phyloP scores from a whole-genome alignment of 2,113 vertebrate species.

The Podarcis raffonei region DNA sequence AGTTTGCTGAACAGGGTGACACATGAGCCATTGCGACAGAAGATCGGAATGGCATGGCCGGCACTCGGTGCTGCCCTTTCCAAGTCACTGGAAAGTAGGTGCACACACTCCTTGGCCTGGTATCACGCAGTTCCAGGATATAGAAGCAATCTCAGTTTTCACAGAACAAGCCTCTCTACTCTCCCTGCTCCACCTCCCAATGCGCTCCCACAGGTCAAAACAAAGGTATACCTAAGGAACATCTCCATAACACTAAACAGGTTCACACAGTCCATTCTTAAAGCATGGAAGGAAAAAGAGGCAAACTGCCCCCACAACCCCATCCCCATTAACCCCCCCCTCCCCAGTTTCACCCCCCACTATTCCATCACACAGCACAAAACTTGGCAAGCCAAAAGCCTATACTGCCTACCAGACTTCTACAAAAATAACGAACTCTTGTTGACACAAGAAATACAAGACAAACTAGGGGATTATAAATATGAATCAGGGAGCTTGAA shows the following conservation, averaged over 20 bases:
- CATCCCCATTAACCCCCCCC: no score
- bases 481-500: no score
- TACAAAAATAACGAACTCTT: no score
- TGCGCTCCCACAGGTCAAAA: not conserved
- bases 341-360: not conserved
- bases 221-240: not conserved
- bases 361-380: not conserved
- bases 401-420: no score
- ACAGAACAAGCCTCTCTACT: not conserved
- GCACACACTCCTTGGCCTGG: not conserved
- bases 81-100: not conserved
- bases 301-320: no score
- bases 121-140: not conserved
- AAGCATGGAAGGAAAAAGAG: no score
- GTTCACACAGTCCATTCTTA: no score
- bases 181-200: no score
- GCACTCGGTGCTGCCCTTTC: slow-evolving; percentile 3
- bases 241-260: no score
- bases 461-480: not conserved
- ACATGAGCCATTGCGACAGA: not conserved
- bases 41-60: not conserved
- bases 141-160: not conserved
- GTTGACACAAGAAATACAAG: no score
- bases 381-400: not conserved
- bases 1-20: not conserved